phyloP scores from a whole-genome alignment of 1,140 invertebrate genomes.

The Listronotus bonariensis region DNA sequence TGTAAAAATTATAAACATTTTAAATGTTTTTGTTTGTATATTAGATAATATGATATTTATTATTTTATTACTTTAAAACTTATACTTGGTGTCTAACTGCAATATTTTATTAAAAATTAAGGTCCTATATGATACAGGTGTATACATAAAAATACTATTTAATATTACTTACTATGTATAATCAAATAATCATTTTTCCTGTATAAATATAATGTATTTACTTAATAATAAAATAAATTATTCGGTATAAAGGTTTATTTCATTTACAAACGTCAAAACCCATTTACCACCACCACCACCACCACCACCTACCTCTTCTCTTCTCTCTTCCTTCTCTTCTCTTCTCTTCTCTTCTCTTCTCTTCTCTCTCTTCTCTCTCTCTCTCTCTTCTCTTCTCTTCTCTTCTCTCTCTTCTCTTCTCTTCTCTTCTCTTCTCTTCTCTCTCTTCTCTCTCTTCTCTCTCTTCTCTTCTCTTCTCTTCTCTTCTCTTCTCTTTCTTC shows the following conservation, averaged over 20 bases:
- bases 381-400: too few relatives aligned
- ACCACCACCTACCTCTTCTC: too few relatives aligned
- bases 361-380: too few relatives aligned
- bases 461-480: too few relatives aligned
- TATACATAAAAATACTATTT: constrained; percentile 31
- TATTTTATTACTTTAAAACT: constrained; percentile 7
- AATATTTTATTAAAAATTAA: constrained; percentile 20
- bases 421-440: too few relatives aligned
- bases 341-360: too few relatives aligned
- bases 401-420: too few relatives aligned
- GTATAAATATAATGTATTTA: constrained; percentile 38
- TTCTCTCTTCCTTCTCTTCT: too few relatives aligned
- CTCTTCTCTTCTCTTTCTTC: too few relatives aligned
- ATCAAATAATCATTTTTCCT: constrained; percentile 34
- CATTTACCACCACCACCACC: too few relatives aligned
- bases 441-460: too few relatives aligned
- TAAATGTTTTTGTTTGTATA: constrained; percentile 21
- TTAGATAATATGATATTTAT: constrained; percentile 9
- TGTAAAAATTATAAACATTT: constrained; percentile 25
- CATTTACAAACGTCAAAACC: too few relatives aligned
- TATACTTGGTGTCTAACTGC: constrained; percentile 19
- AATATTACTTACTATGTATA: constrained; percentile 29
- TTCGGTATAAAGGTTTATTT: neutral
- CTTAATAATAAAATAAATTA: constrained; percentile 35
- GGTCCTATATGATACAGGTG: constrained; percentile 33